These are phyloP conservation scores for Crambe crambe DNA, from an alignment of 37 sponge, comb jelly and placozoan species.

Conservation along the genomic window DNA sequence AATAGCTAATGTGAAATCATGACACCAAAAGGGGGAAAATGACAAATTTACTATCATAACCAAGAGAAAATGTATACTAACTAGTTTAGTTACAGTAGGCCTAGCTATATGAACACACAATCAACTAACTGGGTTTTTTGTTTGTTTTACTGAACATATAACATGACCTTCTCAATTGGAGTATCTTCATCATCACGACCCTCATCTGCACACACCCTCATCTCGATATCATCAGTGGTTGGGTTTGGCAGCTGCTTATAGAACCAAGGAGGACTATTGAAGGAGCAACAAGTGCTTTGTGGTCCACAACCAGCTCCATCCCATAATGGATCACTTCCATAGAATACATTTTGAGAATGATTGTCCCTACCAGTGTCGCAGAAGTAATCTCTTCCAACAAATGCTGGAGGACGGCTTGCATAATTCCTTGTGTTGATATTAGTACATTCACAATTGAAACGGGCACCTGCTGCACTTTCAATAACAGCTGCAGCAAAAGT, in stretches of 20 bases:
- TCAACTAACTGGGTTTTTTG: too few relatives aligned
- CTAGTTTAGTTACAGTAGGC: too few relatives aligned
- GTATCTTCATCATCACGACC: conserved; percentile 1
- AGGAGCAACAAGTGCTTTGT: conserved; percentile 40
- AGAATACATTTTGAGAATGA: neutral
- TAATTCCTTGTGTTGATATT: neutral
- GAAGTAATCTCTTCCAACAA: conserved; percentile 23
- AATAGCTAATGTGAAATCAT: too few relatives aligned
- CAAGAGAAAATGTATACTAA: too few relatives aligned
- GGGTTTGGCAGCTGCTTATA: conserved; percentile 25
- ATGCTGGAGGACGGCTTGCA: too few relatives aligned
- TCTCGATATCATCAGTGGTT: conserved; percentile 44
- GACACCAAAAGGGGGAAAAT: too few relatives aligned
- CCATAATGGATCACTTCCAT: conserved; percentile 41
- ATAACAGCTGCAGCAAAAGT: conserved; percentile 25
- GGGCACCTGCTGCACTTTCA: neutral
- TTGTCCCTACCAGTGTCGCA: conserved; percentile 31
- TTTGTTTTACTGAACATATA: conserved; percentile 18
- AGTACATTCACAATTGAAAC: conserved; percentile 11
- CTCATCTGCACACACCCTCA: conserved; percentile 31
- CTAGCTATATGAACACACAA: neutral
- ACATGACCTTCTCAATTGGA: neutral
- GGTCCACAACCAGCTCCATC: conserved; percentile 46
- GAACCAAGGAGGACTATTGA: conserved; percentile 47
- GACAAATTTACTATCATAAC: too few relatives aligned